A percentile compares a stretch with the other conserved stretches of the same genome.
phyloP scores from a whole-genome alignment of 1,140 invertebrate genomes.

The Diachasma alloeum region DNA sequence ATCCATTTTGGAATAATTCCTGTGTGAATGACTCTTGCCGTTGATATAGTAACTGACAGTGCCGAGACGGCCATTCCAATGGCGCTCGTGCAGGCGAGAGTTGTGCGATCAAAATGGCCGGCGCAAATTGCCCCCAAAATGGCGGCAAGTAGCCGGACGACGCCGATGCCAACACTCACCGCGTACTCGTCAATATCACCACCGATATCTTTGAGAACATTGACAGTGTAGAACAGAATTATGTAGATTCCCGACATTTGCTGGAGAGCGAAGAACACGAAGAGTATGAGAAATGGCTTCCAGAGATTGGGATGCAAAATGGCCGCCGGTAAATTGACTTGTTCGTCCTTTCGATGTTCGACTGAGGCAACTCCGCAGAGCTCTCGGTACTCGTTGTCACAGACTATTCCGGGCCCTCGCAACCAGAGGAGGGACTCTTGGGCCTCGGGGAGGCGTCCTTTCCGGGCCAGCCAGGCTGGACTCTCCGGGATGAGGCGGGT shows the following conservation, averaged over 20 bases:
- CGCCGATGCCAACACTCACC: slow-evolving; percentile 78
- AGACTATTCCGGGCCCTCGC: slow-evolving; percentile 64
- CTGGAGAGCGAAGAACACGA: slow-evolving; percentile 75
- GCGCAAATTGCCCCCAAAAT: slow-evolving; percentile 67
- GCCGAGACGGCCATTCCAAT: slow-evolving; percentile 72
- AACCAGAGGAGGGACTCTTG: slow-evolving; percentile 72
- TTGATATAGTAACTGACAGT: slow-evolving; percentile 63
- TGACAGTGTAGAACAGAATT: slow-evolving; percentile 79
- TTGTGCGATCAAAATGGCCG: slow-evolving; percentile 73
- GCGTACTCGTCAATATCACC: slow-evolving; percentile 73
- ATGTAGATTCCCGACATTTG: slow-evolving; percentile 79
- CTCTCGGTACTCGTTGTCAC: slow-evolving; percentile 46
- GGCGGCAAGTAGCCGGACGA: slow-evolving; percentile 29
- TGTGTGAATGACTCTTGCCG: slow-evolving; percentile 24
- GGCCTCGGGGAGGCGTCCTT: slow-evolving; percentile 70
- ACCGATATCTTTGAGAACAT: slow-evolving; percentile 74
- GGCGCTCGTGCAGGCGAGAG: slow-evolving; percentile 73
- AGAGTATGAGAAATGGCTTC: slow-evolving; percentile 73
- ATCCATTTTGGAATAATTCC: slow-evolving; percentile 52
- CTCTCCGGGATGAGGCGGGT: slow-evolving; percentile 73
- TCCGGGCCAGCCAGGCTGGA: slow-evolving; percentile 73
- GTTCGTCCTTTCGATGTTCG: background rate
- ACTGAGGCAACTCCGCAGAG: slow-evolving; percentile 35
- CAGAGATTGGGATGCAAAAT: slow-evolving; percentile 58
- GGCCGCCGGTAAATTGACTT: slow-evolving; percentile 30